A percentile compares a stretch with the other conserved stretches of the same genome.
Conservation (phyloP, 2,797 vertebrate genomes). For the Coregonus sp. region DNA sequence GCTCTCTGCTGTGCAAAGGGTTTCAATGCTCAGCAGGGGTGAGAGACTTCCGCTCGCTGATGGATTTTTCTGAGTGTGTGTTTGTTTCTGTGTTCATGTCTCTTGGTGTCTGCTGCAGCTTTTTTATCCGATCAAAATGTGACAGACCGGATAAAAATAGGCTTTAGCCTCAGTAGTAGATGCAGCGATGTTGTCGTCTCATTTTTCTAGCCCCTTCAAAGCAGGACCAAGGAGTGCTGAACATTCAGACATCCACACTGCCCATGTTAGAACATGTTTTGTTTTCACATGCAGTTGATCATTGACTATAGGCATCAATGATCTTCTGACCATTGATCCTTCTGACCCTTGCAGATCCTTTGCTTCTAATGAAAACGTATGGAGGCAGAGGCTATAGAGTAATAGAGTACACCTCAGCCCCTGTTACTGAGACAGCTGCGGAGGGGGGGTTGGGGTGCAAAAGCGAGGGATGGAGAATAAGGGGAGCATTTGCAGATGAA, state of each 20-base stretch:
- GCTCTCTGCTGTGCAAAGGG: slow-evolving; percentile 41
- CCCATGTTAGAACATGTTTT: not conserved
- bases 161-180: slow-evolving; percentile 25
- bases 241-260: not conserved
- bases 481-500: not conserved
- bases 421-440: not conserved
- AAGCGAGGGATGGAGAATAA: not conserved
- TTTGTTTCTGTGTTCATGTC: slow-evolving; percentile 6
- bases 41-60: slow-evolving; percentile 39
- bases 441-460: not conserved
- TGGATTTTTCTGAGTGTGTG: slow-evolving; percentile 27
- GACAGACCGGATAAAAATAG: slow-evolving; percentile 68
- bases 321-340: not conserved
- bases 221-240: not conserved
- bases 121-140: slow-evolving; percentile 60
- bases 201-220: not conserved
- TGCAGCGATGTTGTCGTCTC: not conserved
- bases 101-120: slow-evolving; percentile 29
- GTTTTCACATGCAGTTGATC: not conserved
- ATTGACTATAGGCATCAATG: too few species aligned
- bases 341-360: not conserved
- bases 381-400: slow-evolving; percentile 27
- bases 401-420: not conserved
- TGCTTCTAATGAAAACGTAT: slow-evolving; percentile 1
- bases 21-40: slow-evolving; percentile 51